Evolutionary conservation across 2,113 vertebrate species (phyloP), one percentile per base, ranked within the genome.

Genomic region (Anarrhichthys ocellatus): DNA sequence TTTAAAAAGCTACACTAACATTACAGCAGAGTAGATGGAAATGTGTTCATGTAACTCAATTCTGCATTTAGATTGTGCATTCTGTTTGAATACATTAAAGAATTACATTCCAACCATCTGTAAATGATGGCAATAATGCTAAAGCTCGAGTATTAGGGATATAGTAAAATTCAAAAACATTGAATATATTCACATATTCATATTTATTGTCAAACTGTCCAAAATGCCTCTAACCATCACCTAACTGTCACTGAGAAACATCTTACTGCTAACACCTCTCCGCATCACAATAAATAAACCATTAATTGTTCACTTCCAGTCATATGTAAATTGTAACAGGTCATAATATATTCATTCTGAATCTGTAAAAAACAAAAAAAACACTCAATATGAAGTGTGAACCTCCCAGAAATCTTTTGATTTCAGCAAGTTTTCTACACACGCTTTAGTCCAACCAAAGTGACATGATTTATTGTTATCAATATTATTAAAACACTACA

Each of bases 271-370:
- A 64, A 24, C 42, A 61, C 44, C 4, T 27, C 9, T 61, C 2
- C 6, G 17, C 1, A 1, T 34, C 59, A 70, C 38, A 64, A 29
- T 24, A 50, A 27, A 65, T 50, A 64, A 70, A 48, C 8, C 32
- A 63, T 62, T 61, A 32, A 14, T 29, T 38, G 42, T 42, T 77
- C 42, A 68, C 24, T 68, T 52, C 76, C 29, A 9, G 54, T 48
- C 17, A 48, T 63, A 87, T 67, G 80, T n/a, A 67, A 80, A 80
- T 80, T 8, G 1, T 5, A 52, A 32, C 15, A 46, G 4, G 29
- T 72, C 32, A 80, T 77, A 5, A 48, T 18, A 48, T 73, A 69
- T 22, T 17, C 29, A 73, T 48, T 48, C 46, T 58, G 24, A 59
- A 54, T n/a, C 22, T 75, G 62, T 59, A 20, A 80, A 69, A 56